Percentiles rank a stretch among this genome's conserved stretches.
These are phyloP conservation scores for Hydractinia symbiolongicarpus DNA, from an alignment of 30 jellyfish, hydroid and myxozoan species.

Conservation along the genomic window DNA sequence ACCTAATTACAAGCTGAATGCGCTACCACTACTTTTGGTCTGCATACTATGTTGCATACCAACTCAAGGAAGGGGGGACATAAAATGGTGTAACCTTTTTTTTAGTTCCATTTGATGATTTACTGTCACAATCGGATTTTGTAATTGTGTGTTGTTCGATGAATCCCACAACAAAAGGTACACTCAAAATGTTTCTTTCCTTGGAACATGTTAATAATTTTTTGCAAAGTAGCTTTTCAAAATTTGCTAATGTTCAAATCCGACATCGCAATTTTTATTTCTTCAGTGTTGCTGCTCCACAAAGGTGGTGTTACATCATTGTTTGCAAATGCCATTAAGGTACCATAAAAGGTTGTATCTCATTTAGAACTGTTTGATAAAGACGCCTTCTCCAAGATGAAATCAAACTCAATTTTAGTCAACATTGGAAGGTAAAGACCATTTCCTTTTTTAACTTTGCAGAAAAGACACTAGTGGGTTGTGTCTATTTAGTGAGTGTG, in stretches of 20 bases:
- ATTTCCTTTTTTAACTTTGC: not conserved
- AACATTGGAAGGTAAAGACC: constrained; percentile 51
- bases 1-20: too few relatives aligned
- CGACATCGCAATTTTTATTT: too few relatives aligned
- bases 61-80: too few relatives aligned
- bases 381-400: constrained; percentile 66
- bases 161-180: constrained; percentile 58
- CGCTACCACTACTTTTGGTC: too few relatives aligned
- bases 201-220: not conserved
- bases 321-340: too few relatives aligned
- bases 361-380: constrained; percentile 57
- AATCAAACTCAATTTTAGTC: constrained; percentile 54
- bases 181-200: not conserved
- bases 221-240: not conserved
- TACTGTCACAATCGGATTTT: constrained; percentile 47
- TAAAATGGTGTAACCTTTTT: not conserved
- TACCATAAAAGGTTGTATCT: not conserved
- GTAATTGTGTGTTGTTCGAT: constrained; percentile 67
- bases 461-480: not conserved
- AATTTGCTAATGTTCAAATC: too few relatives aligned
- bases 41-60: too few relatives aligned
- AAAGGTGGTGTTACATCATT: too few relatives aligned
- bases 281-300: too few relatives aligned
- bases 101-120: constrained; percentile 58
- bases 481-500: too few relatives aligned